Percentiles rank a stretch among this genome's conserved stretches.
These are phyloP conservation scores for Leguminivora glycinivorella DNA, from an alignment of 1,140 invertebrate species.

Conservation along the genomic window DNA sequence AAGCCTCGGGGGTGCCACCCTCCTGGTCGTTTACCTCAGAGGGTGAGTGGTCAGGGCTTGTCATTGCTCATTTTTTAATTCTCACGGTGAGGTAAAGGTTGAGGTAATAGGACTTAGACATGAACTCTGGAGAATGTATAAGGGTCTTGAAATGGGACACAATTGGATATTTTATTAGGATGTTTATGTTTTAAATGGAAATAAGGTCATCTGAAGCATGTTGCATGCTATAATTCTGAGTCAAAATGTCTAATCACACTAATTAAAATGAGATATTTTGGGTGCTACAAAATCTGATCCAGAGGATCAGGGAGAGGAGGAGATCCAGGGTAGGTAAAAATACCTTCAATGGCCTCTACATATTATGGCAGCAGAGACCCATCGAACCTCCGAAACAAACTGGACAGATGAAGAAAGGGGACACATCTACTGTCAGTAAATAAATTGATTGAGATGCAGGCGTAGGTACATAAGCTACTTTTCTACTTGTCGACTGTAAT, in stretches of 20 bases:
- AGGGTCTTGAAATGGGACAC: not conserved
- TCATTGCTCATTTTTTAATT: constrained; percentile 46
- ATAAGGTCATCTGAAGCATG: not conserved
- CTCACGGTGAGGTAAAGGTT: constrained; percentile 21
- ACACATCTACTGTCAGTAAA: too few relatives aligned
- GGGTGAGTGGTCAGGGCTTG: constrained; percentile 56
- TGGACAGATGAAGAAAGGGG: too few relatives aligned
- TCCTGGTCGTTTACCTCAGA: constrained; percentile 71
- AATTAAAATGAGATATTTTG: too few relatives aligned
- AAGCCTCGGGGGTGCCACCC: constrained; percentile 69
- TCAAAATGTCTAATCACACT: not conserved
- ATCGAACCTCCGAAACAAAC: too few relatives aligned
- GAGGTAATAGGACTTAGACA: constrained; percentile 12
- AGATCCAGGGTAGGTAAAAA: too few relatives aligned
- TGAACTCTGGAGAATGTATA: not conserved
- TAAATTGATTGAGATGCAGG: too few relatives aligned
- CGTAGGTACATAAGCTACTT: too few relatives aligned
- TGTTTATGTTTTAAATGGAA: constrained; percentile 33
- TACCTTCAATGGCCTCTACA: too few relatives aligned
- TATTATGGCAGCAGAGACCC: too few relatives aligned
- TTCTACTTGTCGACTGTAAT: too few relatives aligned
- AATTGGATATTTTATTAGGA: not conserved
- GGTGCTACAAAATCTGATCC: not conserved
- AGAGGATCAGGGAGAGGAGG: too few relatives aligned
- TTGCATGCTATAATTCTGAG: not conserved